A percentile compares a stretch with the other conserved stretches of the same genome.
Evolutionary conservation across 2,113 vertebrate genomes (phyloP).

Genomic region (Castor canadensis): DNA sequence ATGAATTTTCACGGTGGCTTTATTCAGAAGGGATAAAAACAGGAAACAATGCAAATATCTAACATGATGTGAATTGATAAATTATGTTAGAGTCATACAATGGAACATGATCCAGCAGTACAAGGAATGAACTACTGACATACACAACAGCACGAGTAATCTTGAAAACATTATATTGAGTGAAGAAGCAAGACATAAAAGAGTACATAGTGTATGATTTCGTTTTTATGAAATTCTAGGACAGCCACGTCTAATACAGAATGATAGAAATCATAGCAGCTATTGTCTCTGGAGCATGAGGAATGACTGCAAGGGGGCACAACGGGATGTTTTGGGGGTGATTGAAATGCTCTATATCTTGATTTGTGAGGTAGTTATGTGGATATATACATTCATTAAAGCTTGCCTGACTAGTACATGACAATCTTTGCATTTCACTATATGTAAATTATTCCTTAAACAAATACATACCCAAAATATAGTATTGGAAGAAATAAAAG

Average conservation of each 20-base stretch:
- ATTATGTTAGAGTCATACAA: constrained; percentile 12
- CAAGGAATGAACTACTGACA: constrained; percentile 17
- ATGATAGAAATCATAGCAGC: constrained; percentile 38
- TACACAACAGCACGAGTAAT: background rate
- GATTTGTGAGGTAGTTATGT: constrained; percentile 29
- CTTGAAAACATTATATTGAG: background rate
- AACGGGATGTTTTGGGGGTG: background rate
- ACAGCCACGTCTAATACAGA: background rate
- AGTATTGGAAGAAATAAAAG: background rate
- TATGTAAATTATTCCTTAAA: constrained; percentile 36
- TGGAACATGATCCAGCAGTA: constrained; percentile 13
- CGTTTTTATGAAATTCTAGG: constrained; percentile 48
- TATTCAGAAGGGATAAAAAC: constrained; percentile 6
- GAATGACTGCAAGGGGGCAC: background rate
- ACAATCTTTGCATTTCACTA: constrained; percentile 23
- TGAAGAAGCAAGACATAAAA: constrained; percentile 23
- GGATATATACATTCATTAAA: background rate
- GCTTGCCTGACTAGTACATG: background rate
- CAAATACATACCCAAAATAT: constrained; percentile 12
- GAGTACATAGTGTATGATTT: background rate
- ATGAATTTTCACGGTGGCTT: background rate
- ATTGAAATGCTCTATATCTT: constrained; percentile 18
- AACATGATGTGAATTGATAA: background rate
- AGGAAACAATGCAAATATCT: background rate
- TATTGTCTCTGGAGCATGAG: background rate